These are phyloP conservation scores for Smittia aterrima DNA, from an alignment of 2,888 invertebrate species.

Conservation along the genomic window DNA sequence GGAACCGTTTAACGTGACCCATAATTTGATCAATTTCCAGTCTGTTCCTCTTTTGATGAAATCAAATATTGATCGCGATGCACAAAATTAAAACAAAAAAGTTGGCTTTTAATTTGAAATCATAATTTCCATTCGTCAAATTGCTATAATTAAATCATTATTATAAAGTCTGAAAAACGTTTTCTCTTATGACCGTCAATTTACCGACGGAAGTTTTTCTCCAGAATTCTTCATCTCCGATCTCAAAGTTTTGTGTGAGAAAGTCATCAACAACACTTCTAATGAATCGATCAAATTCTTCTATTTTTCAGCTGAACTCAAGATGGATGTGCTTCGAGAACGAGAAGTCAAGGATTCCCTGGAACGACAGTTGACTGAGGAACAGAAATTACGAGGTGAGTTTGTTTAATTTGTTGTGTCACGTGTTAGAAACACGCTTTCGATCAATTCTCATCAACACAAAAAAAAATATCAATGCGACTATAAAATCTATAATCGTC, in stretches of 20 bases:
- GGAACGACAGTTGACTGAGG: conserved; percentile 89
- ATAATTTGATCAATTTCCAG: conserved; percentile 41
- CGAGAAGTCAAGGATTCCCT: conserved; percentile 90
- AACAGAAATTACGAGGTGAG: conserved; percentile 94
- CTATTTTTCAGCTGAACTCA: conserved; percentile 83
- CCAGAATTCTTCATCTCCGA: not conserved
- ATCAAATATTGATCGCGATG: conserved; percentile 19
- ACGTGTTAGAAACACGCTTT: conserved; percentile 24
- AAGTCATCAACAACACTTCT: conserved; percentile 34
- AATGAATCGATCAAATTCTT: conserved; percentile 41
- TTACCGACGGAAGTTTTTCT: conserved; percentile 38
- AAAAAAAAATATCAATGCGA: not conserved
- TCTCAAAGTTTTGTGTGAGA: conserved; percentile 7
- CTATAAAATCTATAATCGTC: conserved; percentile 36
- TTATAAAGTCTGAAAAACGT: conserved; percentile 22
- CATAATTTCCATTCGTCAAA: conserved; percentile 17
- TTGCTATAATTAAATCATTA: conserved; percentile 36
- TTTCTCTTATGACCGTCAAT: not conserved
- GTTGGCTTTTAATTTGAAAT: not conserved
- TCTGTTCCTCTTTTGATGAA: conserved; percentile 23
- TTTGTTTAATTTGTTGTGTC: conserved; percentile 45
- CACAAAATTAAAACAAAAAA: not conserved
- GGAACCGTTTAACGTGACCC: conserved; percentile 41
- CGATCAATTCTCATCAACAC: not conserved
- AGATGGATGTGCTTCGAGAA: conserved; percentile 92